Evolutionary conservation across 1,140 invertebrate genomes (phyloP).

Genomic region (Akabosia matsudoensis): DNA sequence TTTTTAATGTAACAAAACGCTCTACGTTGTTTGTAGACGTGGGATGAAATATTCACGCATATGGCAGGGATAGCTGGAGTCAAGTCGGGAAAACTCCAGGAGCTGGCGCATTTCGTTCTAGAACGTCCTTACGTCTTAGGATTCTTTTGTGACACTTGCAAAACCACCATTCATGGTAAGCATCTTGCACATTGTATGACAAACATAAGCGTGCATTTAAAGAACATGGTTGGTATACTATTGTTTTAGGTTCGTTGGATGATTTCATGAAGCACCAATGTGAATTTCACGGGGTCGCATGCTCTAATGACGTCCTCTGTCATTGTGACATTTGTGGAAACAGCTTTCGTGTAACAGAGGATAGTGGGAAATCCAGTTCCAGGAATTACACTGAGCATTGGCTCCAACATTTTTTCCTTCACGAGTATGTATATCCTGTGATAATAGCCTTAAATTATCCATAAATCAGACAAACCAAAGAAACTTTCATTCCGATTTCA

Average conservation of each 20-base stretch:
- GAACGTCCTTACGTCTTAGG: conserved; percentile 28
- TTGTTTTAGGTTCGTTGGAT: conserved; percentile 10
- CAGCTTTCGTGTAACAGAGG: conserved; percentile 21
- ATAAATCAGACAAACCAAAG: not conserved
- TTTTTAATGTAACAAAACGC: not conserved
- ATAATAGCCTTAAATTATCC: not conserved
- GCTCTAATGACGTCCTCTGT: conserved; percentile 31
- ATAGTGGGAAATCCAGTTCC: conserved; percentile 21
- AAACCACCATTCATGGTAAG: conserved; percentile 35
- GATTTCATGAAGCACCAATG: conserved; percentile 29
- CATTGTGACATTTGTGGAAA: conserved; percentile 40
- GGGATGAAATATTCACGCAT: conserved; percentile 39
- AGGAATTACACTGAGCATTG: conserved; percentile 40
- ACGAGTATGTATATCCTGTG: conserved; percentile 27
- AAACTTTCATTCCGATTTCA: not conserved
- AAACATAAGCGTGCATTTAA: not conserved
- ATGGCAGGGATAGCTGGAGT: conserved; percentile 35
- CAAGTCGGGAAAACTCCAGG: conserved; percentile 39
- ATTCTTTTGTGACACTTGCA: conserved; percentile 39
- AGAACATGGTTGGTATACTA: not conserved
- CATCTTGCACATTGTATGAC: not conserved
- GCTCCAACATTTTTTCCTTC: conserved; percentile 42
- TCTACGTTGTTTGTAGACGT: conserved; percentile 25
- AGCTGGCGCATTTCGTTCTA: conserved; percentile 22
- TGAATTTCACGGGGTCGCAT: conserved; percentile 26